Evolutionary conservation across 2,113 vertebrate species (phyloP).

Genomic region (Corydoras sp.): DNA sequence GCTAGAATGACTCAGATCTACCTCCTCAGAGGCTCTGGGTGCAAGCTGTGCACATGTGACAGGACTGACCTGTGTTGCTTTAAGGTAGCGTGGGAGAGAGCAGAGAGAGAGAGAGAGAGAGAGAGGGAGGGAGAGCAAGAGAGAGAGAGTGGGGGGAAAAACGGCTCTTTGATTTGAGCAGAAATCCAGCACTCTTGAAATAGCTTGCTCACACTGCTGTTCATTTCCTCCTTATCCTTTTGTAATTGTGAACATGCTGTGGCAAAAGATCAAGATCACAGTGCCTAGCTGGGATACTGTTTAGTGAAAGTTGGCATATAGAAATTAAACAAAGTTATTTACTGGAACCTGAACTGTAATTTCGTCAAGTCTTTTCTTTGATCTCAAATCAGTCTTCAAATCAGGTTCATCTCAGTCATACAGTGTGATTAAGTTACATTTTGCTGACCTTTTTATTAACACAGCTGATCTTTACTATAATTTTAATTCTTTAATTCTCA

Average conservation of each 20-base stretch:
- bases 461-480: no score
- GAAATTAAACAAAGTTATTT: no score
- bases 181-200: constrained; percentile 61
- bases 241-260: constrained; percentile 1
- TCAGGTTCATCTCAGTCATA: no score
- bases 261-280: constrained; percentile 23
- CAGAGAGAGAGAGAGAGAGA: constrained; percentile 24
- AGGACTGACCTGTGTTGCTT: constrained; percentile 57
- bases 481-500: neutral
- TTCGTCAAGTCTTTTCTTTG: no score
- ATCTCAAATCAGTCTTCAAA: no score
- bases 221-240: constrained; percentile 4
- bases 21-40: constrained; percentile 23
- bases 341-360: no score
- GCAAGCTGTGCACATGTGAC: constrained; percentile 28
- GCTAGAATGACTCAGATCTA: constrained; percentile 35
- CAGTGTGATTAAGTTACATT: no score
- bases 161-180: constrained; percentile 45
- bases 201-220: constrained; percentile 35
- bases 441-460: no score
- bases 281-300: neutral
- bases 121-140: constrained; percentile 47
- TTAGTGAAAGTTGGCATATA: no score
- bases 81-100: constrained; percentile 61
- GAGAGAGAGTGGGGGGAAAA: constrained; percentile 56